phyloP scores from a whole-genome alignment of 1,140 invertebrate genomes.

The Mercenaria mercenaria region DNA sequence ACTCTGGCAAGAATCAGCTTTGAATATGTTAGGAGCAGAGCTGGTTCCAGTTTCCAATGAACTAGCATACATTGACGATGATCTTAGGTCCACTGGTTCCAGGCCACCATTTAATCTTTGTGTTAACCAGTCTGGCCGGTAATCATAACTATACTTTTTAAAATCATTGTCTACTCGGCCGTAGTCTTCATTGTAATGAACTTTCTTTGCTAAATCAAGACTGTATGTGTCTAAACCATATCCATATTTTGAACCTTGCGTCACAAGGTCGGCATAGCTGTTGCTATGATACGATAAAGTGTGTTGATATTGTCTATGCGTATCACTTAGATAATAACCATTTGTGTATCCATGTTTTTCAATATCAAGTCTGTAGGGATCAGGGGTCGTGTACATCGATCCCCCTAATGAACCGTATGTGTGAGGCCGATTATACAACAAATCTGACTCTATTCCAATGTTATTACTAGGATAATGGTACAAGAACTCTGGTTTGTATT shows the following conservation, averaged over 20 bases:
- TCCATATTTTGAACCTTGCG: constrained; percentile 82
- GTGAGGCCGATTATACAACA: constrained; percentile 79
- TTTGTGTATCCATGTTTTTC: constrained; percentile 84
- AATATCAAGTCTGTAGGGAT: constrained; percentile 80
- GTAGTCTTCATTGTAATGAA: constrained; percentile 80
- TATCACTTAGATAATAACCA: constrained; percentile 81
- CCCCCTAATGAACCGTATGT: constrained; percentile 79
- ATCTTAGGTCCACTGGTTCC: constrained; percentile 80
- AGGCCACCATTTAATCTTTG: constrained; percentile 75
- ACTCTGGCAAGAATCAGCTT: constrained; percentile 46
- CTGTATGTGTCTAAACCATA: constrained; percentile 83
- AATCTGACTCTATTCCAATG: constrained; percentile 80
- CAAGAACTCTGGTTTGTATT: constrained; percentile 82
- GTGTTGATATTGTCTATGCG: constrained; percentile 83
- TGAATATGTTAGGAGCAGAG: constrained; percentile 61
- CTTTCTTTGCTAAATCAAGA: constrained; percentile 83
- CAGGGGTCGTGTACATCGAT: constrained; percentile 77
- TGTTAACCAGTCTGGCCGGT: constrained; percentile 75
- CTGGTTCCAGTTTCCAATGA: constrained; percentile 67
- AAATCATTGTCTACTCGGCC: constrained; percentile 75
- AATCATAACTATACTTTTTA: constrained; percentile 80
- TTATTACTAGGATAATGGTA: constrained; percentile 82
- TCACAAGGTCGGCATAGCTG: constrained; percentile 82
- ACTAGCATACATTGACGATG: constrained; percentile 78
- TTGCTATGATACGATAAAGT: constrained; percentile 80